Conservation (phyloP, 2,797 vertebrate genomes). For the Lates japonicus region DNA sequence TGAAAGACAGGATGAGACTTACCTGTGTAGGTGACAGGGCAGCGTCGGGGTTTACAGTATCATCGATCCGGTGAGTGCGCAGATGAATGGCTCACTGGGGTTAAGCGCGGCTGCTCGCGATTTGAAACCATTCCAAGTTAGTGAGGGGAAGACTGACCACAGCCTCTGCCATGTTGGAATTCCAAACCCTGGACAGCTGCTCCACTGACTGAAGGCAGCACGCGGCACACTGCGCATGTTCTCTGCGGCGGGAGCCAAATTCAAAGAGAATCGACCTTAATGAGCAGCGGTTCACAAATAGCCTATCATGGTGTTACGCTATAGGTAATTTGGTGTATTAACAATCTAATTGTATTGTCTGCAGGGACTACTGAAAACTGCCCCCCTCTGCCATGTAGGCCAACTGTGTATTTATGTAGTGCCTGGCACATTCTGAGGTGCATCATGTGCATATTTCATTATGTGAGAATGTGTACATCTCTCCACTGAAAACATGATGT, state of each 20-base stretch:
- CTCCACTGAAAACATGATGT: neutral
- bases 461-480: neutral
- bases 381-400: neutral
- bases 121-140: conserved; percentile 99
- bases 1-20: conserved; percentile 82
- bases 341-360: conserved; percentile 18
- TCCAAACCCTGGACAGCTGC: conserved; percentile 99
- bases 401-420: neutral
- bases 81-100: conserved; percentile 88
- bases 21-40: conserved; percentile 92
- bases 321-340: conserved; percentile 15
- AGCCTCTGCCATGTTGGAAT: conserved; percentile 99
- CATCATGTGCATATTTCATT: neutral
- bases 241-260: conserved; percentile 92
- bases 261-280: conserved; percentile 87
- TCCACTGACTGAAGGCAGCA: conserved; percentile 92
- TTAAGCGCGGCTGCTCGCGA: conserved; percentile 91
- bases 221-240: conserved; percentile 94
- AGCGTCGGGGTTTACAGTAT: conserved; percentile 88
- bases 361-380: conserved; percentile 9
- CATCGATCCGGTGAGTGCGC: conserved; percentile 91
- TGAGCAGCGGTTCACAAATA: conserved; percentile 48
- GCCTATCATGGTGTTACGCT: conserved; percentile 14
- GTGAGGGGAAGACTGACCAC: conserved; percentile 95
- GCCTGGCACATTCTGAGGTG: neutral